Evolutionary conservation across 2,797 vertebrate species (phyloP), one percentile per base, ranked within the genome.

Genomic region (Pterois miles): DNA sequence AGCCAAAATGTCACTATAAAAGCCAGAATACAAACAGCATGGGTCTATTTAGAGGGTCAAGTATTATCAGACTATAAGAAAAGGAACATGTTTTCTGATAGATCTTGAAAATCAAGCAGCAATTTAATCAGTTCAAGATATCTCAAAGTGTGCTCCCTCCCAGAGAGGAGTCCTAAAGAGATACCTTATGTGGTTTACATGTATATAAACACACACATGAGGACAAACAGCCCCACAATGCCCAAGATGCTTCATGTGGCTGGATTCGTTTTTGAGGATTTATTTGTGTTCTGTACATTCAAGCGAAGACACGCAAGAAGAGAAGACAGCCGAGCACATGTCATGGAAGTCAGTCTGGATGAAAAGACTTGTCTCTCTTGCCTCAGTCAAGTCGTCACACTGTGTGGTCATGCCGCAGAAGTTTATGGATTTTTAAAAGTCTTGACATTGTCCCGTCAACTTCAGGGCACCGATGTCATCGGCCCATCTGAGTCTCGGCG

Each of bases 371-470:
- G 85, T 89, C 87, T 90, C 70, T 91, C 84, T 87, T 69, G 74
- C 67, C 65, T 83, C 84, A 82, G 76, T 82, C 71, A 31, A 78
- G 60, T 79, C 57, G 29, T 86, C 79, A 71, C 9, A 54, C 75
- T 78, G 88, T 80, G 85, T 87, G 81, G 81, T 85, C 86, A 68
- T 65, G 75, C 78, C 65, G 80, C 84, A 86, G 68, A 90, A 76
- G 75, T 84, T 86, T 74, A 79, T 8, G 50, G 76, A 89, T 85
- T 86, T 43, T 86, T 75, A 68, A 85, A 87, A 89, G 86, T 89
- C 87, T 86, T 89, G 88, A 91, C 92, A 85, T 82, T 87, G 87
- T 91, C 86, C 86, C 83, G 89, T 92, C 86, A 90, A 85, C 87
- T 88, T 80, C 76, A 82, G 86, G 87, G 82, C 89, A 68, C 80